A percentile compares a stretch with the other conserved stretches of the same genome.
Evolutionary conservation across 1,140 invertebrate genomes (phyloP).

Genomic region (Drosophila simulans): DNA sequence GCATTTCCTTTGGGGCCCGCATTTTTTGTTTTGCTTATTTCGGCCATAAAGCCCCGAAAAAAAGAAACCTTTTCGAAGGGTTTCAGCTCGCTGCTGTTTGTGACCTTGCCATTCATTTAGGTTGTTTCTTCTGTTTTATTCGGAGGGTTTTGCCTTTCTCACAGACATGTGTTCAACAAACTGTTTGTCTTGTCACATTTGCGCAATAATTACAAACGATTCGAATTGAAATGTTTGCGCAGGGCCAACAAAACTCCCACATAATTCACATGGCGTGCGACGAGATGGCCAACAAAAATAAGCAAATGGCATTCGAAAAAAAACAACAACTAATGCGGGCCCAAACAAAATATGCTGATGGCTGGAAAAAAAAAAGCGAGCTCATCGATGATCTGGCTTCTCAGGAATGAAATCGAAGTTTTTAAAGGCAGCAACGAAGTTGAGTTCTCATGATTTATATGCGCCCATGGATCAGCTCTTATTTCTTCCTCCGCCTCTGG

Average conservation of each 20-base stretch:
- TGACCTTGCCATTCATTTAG: constrained; percentile 51
- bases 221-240: constrained; percentile 54
- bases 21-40: constrained; percentile 27
- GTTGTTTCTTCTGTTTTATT: constrained; percentile 22
- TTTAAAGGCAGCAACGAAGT: constrained; percentile 17
- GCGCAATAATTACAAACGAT: constrained; percentile 60
- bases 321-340: constrained; percentile 34
- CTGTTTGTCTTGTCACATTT: constrained; percentile 55
- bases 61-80: constrained; percentile 34
- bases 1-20: constrained; percentile 62
- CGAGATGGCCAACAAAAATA: constrained; percentile 16
- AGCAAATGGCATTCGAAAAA: constrained; percentile 17
- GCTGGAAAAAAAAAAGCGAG: constrained; percentile 18
- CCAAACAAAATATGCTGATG: constrained; percentile 30
- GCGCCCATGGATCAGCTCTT: constrained; percentile 48
- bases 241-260: constrained; percentile 54
- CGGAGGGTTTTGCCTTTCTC: constrained; percentile 17
- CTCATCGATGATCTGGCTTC: constrained; percentile 43
- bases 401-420: constrained; percentile 48
- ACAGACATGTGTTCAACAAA: constrained; percentile 43
- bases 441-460: constrained; percentile 51
- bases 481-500: constrained; percentile 40
- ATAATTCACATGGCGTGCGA: constrained; percentile 57
- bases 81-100: constrained; percentile 1
- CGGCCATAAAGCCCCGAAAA: constrained; percentile 29